A percentile compares a stretch with the other conserved stretches of the same genome.
Conservation (phyloP, 2,797 vertebrate species). For the Carduelis carduelis region DNA sequence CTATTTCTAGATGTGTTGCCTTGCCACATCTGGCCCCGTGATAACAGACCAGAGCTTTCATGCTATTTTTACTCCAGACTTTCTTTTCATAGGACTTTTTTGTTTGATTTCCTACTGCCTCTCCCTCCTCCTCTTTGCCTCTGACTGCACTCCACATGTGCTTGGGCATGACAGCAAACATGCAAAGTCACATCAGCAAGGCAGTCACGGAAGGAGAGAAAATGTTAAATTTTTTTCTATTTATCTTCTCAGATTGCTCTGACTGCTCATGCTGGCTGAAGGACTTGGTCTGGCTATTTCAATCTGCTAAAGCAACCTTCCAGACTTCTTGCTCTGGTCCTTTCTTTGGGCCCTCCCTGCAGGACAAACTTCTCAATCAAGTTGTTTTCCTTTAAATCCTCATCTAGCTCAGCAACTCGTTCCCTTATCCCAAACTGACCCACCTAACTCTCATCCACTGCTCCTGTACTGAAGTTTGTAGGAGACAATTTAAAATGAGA, state of each 20-base stretch:
- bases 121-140: not conserved
- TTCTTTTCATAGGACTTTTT: not conserved
- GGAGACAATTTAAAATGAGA: not conserved
- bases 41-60: conserved; percentile 1
- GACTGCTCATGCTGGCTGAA: not conserved
- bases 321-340: not conserved
- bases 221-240: not conserved
- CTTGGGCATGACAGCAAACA: not conserved
- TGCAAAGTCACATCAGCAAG: not conserved
- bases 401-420: not conserved
- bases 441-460: not conserved
- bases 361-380: not conserved
- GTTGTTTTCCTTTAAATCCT: not conserved
- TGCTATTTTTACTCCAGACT: conserved; percentile 39
- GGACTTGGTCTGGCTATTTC: not conserved
- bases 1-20: not conserved
- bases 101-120: not conserved
- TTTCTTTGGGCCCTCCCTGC: not conserved
- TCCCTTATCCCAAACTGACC: not conserved
- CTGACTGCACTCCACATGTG: not conserved
- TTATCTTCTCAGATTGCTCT: not conserved
- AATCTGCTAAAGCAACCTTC: not conserved
- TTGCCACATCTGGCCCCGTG: not conserved
- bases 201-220: not conserved
- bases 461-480: not conserved